Percentiles rank a stretch among this genome's conserved stretches.
These are phyloP conservation scores for Atopsyche davidsoni DNA, from an alignment of 1,140 invertebrate genomes.

Conservation along the genomic window DNA sequence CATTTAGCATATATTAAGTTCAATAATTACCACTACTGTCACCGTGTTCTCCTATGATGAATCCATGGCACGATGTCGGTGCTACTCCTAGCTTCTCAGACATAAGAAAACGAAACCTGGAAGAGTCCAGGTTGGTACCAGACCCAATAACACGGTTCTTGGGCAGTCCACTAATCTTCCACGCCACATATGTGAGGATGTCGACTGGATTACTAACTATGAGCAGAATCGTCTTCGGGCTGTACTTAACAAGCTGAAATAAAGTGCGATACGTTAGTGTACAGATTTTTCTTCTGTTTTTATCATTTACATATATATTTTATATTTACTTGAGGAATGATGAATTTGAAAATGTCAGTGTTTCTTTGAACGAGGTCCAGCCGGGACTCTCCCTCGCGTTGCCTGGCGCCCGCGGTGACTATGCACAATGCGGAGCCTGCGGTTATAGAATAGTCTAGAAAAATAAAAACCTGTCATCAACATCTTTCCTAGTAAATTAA, in stretches of 20 bases:
- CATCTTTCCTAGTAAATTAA: too few relatives aligned
- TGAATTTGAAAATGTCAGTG: constrained; percentile 80
- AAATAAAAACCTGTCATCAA: too few relatives aligned
- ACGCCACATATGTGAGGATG: constrained; percentile 86
- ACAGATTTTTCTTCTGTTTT: not conserved
- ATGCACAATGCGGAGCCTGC: constrained; percentile 79
- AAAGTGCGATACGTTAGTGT: constrained; percentile 11
- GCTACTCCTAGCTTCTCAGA: constrained; percentile 75
- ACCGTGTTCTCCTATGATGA: constrained; percentile 74
- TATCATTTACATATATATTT: not conserved
- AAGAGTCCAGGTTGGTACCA: constrained; percentile 86
- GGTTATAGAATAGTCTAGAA: constrained; percentile 66
- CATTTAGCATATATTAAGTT: not conserved
- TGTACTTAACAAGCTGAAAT: constrained; percentile 68
- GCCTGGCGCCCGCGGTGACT: constrained; percentile 82
- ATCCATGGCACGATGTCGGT: constrained; percentile 78
- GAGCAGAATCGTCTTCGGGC: constrained; percentile 78
- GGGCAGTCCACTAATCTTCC: constrained; percentile 85
- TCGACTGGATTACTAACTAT: constrained; percentile 90
- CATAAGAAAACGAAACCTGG: constrained; percentile 81
- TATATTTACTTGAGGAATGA: constrained; percentile 59
- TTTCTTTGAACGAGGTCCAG: constrained; percentile 81
- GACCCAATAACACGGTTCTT: constrained; percentile 82
- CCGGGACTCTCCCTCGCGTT: constrained; percentile 79
- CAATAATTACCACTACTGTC: constrained; percentile 51